Evolutionary conservation across 2,797 vertebrate species (phyloP), one percentile per base, ranked within the genome.

Genomic region (Huso huso): DNA sequence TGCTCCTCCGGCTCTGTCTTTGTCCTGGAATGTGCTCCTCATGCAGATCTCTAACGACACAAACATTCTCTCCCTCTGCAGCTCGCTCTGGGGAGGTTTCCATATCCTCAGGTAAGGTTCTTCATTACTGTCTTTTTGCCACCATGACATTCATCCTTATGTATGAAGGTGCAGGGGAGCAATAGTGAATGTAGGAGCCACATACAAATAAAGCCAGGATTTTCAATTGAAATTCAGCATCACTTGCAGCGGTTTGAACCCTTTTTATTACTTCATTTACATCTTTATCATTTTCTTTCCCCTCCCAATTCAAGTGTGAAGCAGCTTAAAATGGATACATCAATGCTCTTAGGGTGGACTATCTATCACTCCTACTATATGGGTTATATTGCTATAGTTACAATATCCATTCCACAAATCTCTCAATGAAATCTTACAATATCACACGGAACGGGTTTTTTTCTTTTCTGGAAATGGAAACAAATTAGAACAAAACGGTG

Each of bases 41-140:
- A 86, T 88, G 84, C 88, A 89, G 84, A 88, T 89, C 84, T 84
- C 73, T 89, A 89, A 90, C 87, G 82, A 88, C 85, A 88, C 83
- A 87, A 87, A 89, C 60, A 66, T 66, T 64, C 66, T 71, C 70
- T 69, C 74, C 68, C 53, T 71, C 53, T 65, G 73, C 91, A 99
- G 96, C 87, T 99, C 88, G 96, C 94, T 51, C 89, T 99, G 75
- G 96, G 95, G 83, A 94, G 93, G 85, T 99, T 99, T 88, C 96
- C 96, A 68, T 99, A 99, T 86, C 95, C 95, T 89, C 96, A 98
- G 95, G 96, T 97, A 88, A 95, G 95, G 90, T 72, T 74, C 76
- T 87, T 82, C 86, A 76, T 84, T 90, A 88, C 88, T 88, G 83
- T 88, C 82, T 84, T 78, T 86, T 37, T 37, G 37, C 37, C 37